These are phyloP conservation scores for Drosophila ficusphila DNA, from an alignment of 1,140 invertebrate genomes.

Conservation along the genomic window DNA sequence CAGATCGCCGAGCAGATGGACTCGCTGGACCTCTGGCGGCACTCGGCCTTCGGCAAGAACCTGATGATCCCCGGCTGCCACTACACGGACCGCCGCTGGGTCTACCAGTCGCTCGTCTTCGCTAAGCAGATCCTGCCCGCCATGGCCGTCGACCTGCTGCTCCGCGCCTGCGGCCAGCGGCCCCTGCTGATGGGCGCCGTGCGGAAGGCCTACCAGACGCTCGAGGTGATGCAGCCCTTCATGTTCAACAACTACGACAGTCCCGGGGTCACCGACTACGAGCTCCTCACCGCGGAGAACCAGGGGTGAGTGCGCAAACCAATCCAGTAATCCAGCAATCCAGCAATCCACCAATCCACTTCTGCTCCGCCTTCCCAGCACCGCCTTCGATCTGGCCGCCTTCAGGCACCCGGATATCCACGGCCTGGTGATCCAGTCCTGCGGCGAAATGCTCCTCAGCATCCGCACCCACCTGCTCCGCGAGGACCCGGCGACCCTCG, in stretches of 20 bases:
- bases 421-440: neutral
- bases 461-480: slow-evolving; percentile 55
- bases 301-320: slow-evolving; percentile 11
- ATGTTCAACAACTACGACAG: slow-evolving; percentile 73
- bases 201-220: slow-evolving; percentile 59
- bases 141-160: slow-evolving; percentile 45
- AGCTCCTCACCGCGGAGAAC: slow-evolving; percentile 8
- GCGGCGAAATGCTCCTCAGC: slow-evolving; percentile 51
- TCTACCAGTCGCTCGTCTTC: slow-evolving; percentile 64
- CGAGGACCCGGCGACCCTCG: slow-evolving; percentile 53
- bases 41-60: slow-evolving; percentile 55
- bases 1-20: slow-evolving; percentile 56
- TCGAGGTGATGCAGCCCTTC: slow-evolving; percentile 78
- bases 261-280: slow-evolving; percentile 40
- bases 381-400: slow-evolving; percentile 30
- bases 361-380: slow-evolving; percentile 32
- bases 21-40: slow-evolving; percentile 28
- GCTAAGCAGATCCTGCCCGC: slow-evolving; percentile 67
- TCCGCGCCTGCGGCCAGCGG: slow-evolving; percentile 37
- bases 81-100: slow-evolving; percentile 55
- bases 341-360: neutral
- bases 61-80: slow-evolving; percentile 52
- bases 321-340: neutral
- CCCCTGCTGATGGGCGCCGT: slow-evolving; percentile 56
- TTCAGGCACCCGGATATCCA: slow-evolving; percentile 6